A percentile compares a stretch with the other conserved stretches of the same genome.
Conservation (phyloP, 2,113 vertebrate species). For the Sterrhoptilus dennistouni region DNA sequence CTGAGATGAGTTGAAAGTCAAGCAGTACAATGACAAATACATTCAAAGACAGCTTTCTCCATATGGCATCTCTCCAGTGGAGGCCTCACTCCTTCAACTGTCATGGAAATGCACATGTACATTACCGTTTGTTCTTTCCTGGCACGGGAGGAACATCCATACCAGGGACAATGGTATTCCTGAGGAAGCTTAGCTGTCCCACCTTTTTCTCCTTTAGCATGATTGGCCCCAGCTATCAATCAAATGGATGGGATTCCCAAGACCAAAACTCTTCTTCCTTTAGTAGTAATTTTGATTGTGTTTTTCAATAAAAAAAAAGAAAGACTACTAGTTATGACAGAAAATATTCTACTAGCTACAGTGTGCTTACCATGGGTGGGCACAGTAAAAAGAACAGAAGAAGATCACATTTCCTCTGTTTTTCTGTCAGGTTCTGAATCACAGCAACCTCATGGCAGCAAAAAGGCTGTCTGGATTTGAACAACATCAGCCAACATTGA, state of each 20-base stretch:
- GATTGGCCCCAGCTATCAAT: background rate
- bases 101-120: background rate
- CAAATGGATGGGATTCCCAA: background rate
- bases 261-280: constrained; percentile 38
- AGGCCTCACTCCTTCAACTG: background rate
- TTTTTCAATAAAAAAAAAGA: background rate
- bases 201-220: background rate
- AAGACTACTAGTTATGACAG: background rate
- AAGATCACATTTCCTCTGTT: constrained; percentile 16
- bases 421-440: constrained; percentile 57
- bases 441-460: background rate
- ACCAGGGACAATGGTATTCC: background rate
- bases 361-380: background rate
- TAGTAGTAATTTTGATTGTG: constrained; percentile 16
- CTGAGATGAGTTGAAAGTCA: background rate
- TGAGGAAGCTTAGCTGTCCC: background rate
- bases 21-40: background rate
- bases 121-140: background rate
- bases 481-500: constrained; percentile 49
- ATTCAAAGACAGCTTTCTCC: background rate
- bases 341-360: background rate
- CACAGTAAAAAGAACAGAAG: constrained; percentile 11
- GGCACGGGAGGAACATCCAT: background rate
- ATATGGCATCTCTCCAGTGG: background rate
- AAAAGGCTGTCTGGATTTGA: constrained; percentile 49